Evolutionary conservation across 2,113 vertebrate species (phyloP), one percentile per base, ranked within the genome.

Genomic region (Erythrolamprus reginae): DNA sequence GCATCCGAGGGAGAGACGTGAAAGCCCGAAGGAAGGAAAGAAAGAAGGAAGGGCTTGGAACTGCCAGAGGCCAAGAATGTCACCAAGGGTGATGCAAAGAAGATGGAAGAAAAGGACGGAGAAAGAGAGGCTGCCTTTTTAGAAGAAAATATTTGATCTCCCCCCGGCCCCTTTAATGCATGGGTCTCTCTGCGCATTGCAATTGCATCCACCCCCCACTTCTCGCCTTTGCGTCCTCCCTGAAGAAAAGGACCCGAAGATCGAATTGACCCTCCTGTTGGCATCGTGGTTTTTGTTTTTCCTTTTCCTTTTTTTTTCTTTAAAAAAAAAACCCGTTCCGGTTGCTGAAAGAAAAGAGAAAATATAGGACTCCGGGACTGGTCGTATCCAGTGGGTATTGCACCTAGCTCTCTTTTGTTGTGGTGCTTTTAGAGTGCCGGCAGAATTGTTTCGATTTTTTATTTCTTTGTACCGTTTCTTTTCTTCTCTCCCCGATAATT

Each of bases 21-120:
- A n/a, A 96, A 96, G 96, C 23, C 45, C 10, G 24, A n/a, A 9
- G 61, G 52, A 55, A n/a, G n/a, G n/a, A n/a, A n/a, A n/a, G n/a
- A n/a, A n/a, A n/a, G n/a, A n/a, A n/a, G n/a, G 95, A 94, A 97
- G 95, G 95, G 94, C 96, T 96, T 91, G 97, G 96, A 96, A 96
- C 95, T 84, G 94, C 96, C 94, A 94, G 94, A 96, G 97, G 97
- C 96, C 97, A 93, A 93, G 95, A 94, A 94, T 96, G 96, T 96
- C 95, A 94, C 95, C 96, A 89, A 88, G 90, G 94, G 97, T 94
- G 96, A 97, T 96, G 97, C 96, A 90, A 89, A 94, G 92, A 87
- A 91, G 93, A 93, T 94, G 91, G 92, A 90, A 91, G 93, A 92
- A 86, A 90, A 90, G 93, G 51, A 92, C 91, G 87, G 95, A 93